These are phyloP conservation scores for Sinodicranocentrus sp. DNA, from an alignment of 2,888 invertebrate species.

Conservation along the genomic window DNA sequence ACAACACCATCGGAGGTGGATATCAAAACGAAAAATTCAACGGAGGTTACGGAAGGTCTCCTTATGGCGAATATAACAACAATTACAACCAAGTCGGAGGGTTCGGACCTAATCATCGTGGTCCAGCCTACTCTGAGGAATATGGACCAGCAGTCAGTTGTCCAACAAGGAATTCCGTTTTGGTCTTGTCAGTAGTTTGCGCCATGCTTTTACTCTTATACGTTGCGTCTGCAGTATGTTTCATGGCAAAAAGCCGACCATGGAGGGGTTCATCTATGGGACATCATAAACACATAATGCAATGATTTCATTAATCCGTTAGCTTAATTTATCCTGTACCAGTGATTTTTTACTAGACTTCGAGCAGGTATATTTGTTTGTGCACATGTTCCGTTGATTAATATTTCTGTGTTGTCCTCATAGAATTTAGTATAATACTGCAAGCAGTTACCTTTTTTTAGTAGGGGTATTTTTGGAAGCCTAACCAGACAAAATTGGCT, in stretches of 20 bases:
- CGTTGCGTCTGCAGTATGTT: conserved; percentile 82
- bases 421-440: conserved; percentile 7
- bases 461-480: conserved; percentile 46
- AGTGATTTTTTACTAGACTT: conserved; percentile 47
- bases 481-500: conserved; percentile 28
- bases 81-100: conserved; percentile 56
- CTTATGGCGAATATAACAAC: conserved; percentile 55
- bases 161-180: conserved; percentile 94
- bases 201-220: conserved; percentile 92
- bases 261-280: conserved; percentile 74
- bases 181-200: conserved; percentile 93
- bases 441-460: conserved; percentile 55
- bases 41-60: conserved; percentile 68
- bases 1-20: conserved; percentile 61
- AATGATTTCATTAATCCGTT: conserved; percentile 70
- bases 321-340: conserved; percentile 60
- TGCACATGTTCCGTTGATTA: conserved; percentile 33
- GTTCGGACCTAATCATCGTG: conserved; percentile 58
- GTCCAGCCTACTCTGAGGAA: conserved; percentile 63
- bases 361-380: conserved; percentile 13
- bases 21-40: conserved; percentile 50
- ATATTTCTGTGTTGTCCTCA: not conserved
- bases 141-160: conserved; percentile 84
- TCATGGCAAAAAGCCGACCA: conserved; percentile 77
- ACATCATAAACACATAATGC: conserved; percentile 76